Conservation (phyloP, 2,113 vertebrate species). For the Prochilodus magdalenae region DNA sequence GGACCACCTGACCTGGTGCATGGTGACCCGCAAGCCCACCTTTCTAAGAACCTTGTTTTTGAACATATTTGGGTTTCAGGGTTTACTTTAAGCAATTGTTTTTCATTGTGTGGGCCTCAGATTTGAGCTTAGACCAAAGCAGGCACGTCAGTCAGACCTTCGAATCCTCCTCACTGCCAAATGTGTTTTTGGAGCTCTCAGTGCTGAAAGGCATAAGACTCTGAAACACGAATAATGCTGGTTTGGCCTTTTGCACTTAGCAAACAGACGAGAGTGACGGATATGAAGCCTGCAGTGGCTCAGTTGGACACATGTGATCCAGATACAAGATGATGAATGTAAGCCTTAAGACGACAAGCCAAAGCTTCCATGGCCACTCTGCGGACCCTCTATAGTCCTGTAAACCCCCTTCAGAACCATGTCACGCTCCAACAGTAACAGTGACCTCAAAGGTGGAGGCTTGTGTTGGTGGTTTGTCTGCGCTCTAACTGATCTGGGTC, state of each 20-base stretch:
- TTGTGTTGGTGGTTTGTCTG: slow-evolving; percentile 61
- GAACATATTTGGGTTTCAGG: background rate
- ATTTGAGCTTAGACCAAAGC: background rate
- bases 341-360: slow-evolving; percentile 48
- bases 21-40: no score
- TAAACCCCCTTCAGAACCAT: slow-evolving; percentile 54
- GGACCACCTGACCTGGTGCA: no score
- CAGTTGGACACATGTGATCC: background rate
- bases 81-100: no score
- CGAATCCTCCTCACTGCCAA: background rate
- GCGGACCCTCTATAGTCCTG: slow-evolving; percentile 46
- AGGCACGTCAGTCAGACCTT: background rate
- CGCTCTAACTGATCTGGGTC: slow-evolving; percentile 55
- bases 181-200: background rate
- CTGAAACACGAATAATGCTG: background rate
- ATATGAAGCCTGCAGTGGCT: background rate
- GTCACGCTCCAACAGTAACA: slow-evolving; percentile 67
- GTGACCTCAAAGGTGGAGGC: slow-evolving; percentile 67
- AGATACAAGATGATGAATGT: slow-evolving; percentile 47
- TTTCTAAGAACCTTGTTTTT: no score
- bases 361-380: slow-evolving; percentile 48
- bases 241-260: slow-evolving; percentile 32
- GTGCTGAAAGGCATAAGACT: background rate
- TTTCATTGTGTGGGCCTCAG: background rate
- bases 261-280: background rate